Evolutionary conservation across 2,888 invertebrate genomes (phyloP), one percentile per base, ranked within the genome.

Genomic region (Pheosia gnoma): DNA sequence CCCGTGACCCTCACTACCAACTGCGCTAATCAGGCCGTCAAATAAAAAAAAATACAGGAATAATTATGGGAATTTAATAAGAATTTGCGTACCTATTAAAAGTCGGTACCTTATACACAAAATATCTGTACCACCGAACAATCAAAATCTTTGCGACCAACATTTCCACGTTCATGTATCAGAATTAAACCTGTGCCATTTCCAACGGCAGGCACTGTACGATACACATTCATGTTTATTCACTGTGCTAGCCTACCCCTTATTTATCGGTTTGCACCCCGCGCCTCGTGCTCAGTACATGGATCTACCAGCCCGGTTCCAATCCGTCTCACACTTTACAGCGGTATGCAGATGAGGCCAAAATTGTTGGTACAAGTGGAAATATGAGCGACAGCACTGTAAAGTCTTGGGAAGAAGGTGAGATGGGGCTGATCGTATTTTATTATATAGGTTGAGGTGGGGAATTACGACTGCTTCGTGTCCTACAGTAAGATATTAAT

Each of bases 251-350:
- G 73, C 83, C 83, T 84, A 77, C 81, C 84, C 79, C 84, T 84
- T 90, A 88, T 91, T 90, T 90, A 91, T 89, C 77, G 87, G 84
- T 86, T 88, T 84, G 89, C 87, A 88, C 85, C 86, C 82, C 67
- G 70, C 73, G 74, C 73, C 83, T 10, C 69, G 75, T 78, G 57
- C n/a, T 55, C 38, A 4, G 25, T 51, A 51, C 36, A 55, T 38
- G 39, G 56, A 70, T 75, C 80, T 82, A 9, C 41, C 3, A 36
- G 25, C 9, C 43, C n/a, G 57, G 57, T 9, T 85, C 81, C 82
- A 86, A 85, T 91, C 81, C 87, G 82, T 90, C 90, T 87, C 83
- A 79, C 83, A 87, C 79, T 91, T 92, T 89, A 89, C 85, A 83
- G 75, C 87, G 67, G 70, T 85, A 88, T 81, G 86, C 80, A 85